Conservation (phyloP, 1,140 invertebrate genomes). For the Drosophila setifemur region DNA sequence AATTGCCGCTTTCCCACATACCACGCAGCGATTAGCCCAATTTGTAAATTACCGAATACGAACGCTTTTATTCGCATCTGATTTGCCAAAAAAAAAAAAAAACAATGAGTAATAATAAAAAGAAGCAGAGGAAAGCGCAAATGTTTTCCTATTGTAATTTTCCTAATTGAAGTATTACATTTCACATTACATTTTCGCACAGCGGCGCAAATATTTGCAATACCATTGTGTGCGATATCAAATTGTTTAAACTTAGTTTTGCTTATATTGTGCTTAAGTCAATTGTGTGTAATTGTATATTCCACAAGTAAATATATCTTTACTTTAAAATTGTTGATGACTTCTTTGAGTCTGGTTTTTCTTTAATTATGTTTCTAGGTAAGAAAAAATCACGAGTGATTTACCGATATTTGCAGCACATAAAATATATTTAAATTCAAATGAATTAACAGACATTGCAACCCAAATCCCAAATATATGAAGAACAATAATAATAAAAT, state of each 20-base stretch:
- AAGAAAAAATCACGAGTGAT: too few relatives aligned
- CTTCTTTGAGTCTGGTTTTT: too few relatives aligned
- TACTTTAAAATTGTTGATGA: neutral
- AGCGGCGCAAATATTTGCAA: neutral
- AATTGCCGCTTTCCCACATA: slow-evolving; percentile 1
- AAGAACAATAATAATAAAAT: neutral
- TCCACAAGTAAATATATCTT: neutral
- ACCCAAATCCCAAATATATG: neutral
- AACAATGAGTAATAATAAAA: neutral
- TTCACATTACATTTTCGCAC: slow-evolving; percentile 14
- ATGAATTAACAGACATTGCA: too few relatives aligned
- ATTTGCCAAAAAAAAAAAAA: slow-evolving; percentile 43
- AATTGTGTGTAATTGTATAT: slow-evolving; percentile 1
- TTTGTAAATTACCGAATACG: slow-evolving; percentile 41
- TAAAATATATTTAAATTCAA: too few relatives aligned
- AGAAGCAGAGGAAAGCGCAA: neutral
- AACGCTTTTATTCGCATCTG: slow-evolving; percentile 23
- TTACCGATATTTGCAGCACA: too few relatives aligned
- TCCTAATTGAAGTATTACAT: slow-evolving; percentile 59
- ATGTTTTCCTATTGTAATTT: slow-evolving; percentile 23
- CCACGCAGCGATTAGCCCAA: slow-evolving; percentile 42
- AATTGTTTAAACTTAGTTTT: neutral
- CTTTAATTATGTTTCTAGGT: too few relatives aligned
- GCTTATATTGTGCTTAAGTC: slow-evolving; percentile 9
- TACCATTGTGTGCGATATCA: neutral